Evolutionary conservation across 2,888 invertebrate genomes (phyloP), one percentile per base, ranked within the genome.

Genomic region (Agrypnus murinus): DNA sequence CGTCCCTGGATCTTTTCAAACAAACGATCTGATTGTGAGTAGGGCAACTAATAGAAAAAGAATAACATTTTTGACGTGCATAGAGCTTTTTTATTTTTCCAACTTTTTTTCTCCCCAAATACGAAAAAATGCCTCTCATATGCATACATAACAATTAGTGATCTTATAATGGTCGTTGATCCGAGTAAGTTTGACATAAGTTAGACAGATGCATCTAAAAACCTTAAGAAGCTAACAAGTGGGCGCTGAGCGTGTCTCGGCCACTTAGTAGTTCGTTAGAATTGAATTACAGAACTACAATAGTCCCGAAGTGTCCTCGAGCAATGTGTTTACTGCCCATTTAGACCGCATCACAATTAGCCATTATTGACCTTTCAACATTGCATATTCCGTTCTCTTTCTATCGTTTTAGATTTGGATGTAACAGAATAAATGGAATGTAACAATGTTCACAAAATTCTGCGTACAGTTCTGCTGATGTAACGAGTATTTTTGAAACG

Each of bases 281-380:
- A 77, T 77, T 77, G 65, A 74, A 77, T 77, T 77, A 75, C 48
- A 67, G 73, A 58, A 66, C 71, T 69, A 74, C 77, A 77, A 77
- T 75, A 72, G 74, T 73, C 74, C 67, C 74, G 74, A 74, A 74
- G 74, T 73, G 74, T 71, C 72, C 74, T 77, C 76, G 75, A 71
- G 55, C 69, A 73, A 64, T 75, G 60, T 76, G 75, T 78, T 78
- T 77, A 72, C 76, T 74, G 75, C 63, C 76, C 74, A 73, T 77
- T 76, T 67, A 70, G 69, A 69, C 75, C 74, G 76, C 76, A 72
- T 64, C 74, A 65, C 74, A 76, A 76, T 76, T 76, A 75, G 59
- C 70, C 66, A 66, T 65, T 71, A 65, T 74, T 76, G 74, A 75
- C 75, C 76, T 76, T 75, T 75, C 71, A 53, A 65, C 65, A 65